phyloP scores from a whole-genome alignment of 1,140 invertebrate species.

The Atta cephalotes region DNA sequence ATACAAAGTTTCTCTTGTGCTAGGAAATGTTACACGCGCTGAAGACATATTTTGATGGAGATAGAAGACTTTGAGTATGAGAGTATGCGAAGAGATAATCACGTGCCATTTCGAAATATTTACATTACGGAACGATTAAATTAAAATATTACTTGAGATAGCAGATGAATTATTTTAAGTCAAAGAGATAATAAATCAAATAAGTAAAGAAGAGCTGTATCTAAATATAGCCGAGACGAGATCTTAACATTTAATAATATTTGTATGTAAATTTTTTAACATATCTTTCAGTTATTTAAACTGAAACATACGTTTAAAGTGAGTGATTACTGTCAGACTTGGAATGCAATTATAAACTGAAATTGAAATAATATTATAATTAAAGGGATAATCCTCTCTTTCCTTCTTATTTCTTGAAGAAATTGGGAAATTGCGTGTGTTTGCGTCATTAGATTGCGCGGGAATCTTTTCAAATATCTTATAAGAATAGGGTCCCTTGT shows the following conservation, averaged over 20 bases:
- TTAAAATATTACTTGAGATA: not conserved
- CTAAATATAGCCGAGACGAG: too few species aligned
- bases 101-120: not conserved
- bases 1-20: not conserved
- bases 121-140: not conserved
- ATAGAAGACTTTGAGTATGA: not conserved
- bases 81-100: not conserved
- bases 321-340: too few species aligned
- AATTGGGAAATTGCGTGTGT: not conserved
- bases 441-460: not conserved
- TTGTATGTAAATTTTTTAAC: too few species aligned
- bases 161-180: not conserved
- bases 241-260: too few species aligned
- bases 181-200: too few species aligned
- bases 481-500: not conserved
- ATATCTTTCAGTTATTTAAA: too few species aligned
- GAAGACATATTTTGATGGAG: not conserved
- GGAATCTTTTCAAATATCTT: not conserved
- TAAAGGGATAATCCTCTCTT: not conserved
- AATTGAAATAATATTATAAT: too few species aligned
- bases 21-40: not conserved
- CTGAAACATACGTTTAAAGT: too few species aligned
- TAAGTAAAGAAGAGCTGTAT: too few species aligned
- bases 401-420: not conserved
- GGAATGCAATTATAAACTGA: too few species aligned